Base-by-base conservation (phyloP, 2,797 vertebrate species). In the Gallinago stenura region DNA sequence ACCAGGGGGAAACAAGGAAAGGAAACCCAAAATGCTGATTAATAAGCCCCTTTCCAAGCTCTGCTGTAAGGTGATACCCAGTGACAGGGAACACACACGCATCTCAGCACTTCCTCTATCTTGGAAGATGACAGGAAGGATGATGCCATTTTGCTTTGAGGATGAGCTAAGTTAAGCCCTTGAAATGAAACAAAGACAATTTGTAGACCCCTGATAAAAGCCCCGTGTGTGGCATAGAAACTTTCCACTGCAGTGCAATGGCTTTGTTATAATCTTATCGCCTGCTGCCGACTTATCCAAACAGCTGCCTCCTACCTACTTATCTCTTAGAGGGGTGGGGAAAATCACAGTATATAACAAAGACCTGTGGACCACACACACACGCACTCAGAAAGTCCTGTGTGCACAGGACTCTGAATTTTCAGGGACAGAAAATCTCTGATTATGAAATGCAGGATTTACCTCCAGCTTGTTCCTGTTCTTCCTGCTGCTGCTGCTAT, bases 121-220 rank as follows among this genome's bases (percentile, higher is more conserved):
- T 96, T 50, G 30, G 82, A 96, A 90, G 89, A 97, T 85, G 94
- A 96, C 91, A 78, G 72, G 73, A 92, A 95, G 66, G 72, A 92
- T 6, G 28, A 83, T 51, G 57, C 19, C 62, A 22, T 94, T 94
- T 86, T 87, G 60, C 87, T 91, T 89, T 93, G 84, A 92, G 94
- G 85, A 96, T 92, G 81, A 96, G 68, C 78, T 89, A 64, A 85
- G 33, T 94, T 88, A 94, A 92, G 76, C 60, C 58, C 71, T 88
- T 94, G 72, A 94, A 96, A 91, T 28, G 61, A 93, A 94, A 94
- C 64, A 90, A 95, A 83, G 60, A 50, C 77, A 88, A 75, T 90
- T 91, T 87, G 57, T 90, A 95, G 90, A 77, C 31, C 35, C 39
- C 61, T 62, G 91, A 92, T 92, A 91, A 92, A 94, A 83, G 69